These are phyloP conservation scores for Forbesichthys papilliferus DNA, from an alignment of 2,113 vertebrate genomes.

Conservation along the genomic window DNA sequence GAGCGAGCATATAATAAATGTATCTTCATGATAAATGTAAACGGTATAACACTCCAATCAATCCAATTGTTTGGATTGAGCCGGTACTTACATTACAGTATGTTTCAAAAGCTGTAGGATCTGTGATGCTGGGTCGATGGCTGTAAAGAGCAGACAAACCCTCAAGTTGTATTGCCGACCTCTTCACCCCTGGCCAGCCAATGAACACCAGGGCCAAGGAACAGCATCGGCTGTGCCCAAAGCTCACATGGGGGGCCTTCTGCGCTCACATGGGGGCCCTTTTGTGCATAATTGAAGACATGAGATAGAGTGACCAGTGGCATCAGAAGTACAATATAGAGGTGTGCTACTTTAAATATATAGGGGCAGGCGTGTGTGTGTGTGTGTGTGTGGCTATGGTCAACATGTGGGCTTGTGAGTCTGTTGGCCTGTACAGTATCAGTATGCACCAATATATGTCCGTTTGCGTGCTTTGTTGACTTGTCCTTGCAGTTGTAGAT, in stretches of 20 bases:
- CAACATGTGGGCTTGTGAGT: neutral
- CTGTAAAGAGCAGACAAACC: neutral
- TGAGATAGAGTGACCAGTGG: constrained; percentile 69
- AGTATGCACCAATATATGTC: neutral
- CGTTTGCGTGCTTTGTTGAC: constrained; percentile 2
- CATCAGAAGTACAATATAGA: constrained; percentile 53
- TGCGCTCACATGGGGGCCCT: constrained; percentile 63
- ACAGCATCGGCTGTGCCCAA: constrained; percentile 54
- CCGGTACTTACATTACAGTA: neutral
- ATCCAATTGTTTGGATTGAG: too few relatives aligned
- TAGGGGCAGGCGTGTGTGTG: neutral
- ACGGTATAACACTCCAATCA: neutral
- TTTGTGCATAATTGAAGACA: constrained; percentile 76
- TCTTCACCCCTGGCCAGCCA: constrained; percentile 27
- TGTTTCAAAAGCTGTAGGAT: neutral
- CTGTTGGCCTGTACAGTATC: neutral
- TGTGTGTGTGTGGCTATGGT: neutral
- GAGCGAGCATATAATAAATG: neutral
- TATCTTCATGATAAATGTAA: neutral
- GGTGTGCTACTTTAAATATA: constrained; percentile 33
- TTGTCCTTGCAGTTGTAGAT: neutral
- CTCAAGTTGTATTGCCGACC: constrained; percentile 4
- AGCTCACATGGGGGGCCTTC: constrained; percentile 69
- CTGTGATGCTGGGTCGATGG: neutral
- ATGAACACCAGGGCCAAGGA: constrained; percentile 53